Percentiles rank a stretch among this genome's conserved stretches.
Evolutionary conservation across 2,113 vertebrate genomes (phyloP).

Genomic region (Hydrolagus affinis): DNA sequence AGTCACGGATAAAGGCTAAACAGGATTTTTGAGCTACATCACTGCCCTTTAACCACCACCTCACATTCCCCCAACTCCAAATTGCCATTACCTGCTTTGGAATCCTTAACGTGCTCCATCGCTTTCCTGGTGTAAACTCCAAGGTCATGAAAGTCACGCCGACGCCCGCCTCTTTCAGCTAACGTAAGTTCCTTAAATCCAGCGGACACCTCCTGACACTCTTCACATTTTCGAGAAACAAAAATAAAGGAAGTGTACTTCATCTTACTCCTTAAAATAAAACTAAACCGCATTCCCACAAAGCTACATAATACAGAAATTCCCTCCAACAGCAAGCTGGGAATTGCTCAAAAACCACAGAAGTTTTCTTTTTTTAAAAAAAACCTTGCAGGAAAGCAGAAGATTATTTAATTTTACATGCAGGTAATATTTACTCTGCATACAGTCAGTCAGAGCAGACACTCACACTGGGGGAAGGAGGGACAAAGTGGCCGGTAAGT

Average conservation of each 20-base stretch:
- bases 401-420: not conserved
- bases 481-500: not conserved
- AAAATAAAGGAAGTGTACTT: not conserved
- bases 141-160: conserved; percentile 70
- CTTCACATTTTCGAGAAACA: conserved; percentile 33
- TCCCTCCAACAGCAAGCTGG: not conserved
- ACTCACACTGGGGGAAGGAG: not conserved
- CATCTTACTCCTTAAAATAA: conserved; percentile 31
- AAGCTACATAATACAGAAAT: too few species aligned
- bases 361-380: not conserved
- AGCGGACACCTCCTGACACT: conserved; percentile 63
- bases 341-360: not conserved
- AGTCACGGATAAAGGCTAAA: too few species aligned
- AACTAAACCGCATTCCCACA: not conserved
- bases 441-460: not conserved
- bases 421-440: not conserved
- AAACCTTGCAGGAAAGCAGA: too few species aligned
- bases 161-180: conserved; percentile 73
- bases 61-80: not conserved
- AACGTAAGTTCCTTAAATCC: conserved; percentile 78
- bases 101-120: conserved; percentile 78
- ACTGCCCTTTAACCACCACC: too few species aligned
- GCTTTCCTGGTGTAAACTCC: conserved; percentile 74
- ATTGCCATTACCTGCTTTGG: conserved; percentile 64
- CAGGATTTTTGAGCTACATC: not conserved